Evolutionary conservation across 2,888 invertebrate genomes (phyloP), one percentile per base, ranked within the genome.

Genomic region (Ophion ellenae): DNA sequence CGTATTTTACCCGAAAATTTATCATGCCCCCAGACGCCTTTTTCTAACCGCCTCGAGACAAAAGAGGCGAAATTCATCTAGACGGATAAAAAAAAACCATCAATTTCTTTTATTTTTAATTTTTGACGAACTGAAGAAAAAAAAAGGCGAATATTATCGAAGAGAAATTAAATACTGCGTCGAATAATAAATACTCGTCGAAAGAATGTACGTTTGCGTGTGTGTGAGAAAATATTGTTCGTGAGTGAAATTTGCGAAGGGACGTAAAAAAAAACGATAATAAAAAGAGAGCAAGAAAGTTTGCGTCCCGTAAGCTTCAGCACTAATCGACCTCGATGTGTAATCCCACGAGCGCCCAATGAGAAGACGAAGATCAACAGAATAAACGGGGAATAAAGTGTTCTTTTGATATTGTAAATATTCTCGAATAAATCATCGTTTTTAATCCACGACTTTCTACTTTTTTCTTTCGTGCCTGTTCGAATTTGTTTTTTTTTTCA

Each of bases 361-460:
- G 73, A 73, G 66, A 84, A n/a, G 85, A 47, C 47, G 47, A 66
- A 81, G n/a, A 76, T 70, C 67, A 59, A 64, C 20, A 87, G 85
- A 88, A 78, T 24, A 10, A 20, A 61, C 9, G 20, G 20, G 10
- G 20, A 61, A 61, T 7, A 20, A 88, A 80, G 87, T 88, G 86
- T 88, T 92, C 90, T 92, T 92, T 91, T 91, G 84, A 92, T 92
- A 93, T 90, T 93, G 93, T 93, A 93, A 92, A 93, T 93, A 93
- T 92, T 93, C 92, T 90, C 86, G 91, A 93, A 93, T 93, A 93
- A 93, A 93, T 93, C 92, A 93, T 93, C 93, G 92, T 93, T 93
- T 93, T 93, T 93, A 93, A 93, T 92, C 91, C 91, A 90, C 28
- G 57, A 81, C 17, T 83, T 36, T 70, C 47, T 6, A 63, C 40